Base-by-base conservation (phyloP, 2,888 invertebrate species). In the Ochropleura plecta region DNA sequence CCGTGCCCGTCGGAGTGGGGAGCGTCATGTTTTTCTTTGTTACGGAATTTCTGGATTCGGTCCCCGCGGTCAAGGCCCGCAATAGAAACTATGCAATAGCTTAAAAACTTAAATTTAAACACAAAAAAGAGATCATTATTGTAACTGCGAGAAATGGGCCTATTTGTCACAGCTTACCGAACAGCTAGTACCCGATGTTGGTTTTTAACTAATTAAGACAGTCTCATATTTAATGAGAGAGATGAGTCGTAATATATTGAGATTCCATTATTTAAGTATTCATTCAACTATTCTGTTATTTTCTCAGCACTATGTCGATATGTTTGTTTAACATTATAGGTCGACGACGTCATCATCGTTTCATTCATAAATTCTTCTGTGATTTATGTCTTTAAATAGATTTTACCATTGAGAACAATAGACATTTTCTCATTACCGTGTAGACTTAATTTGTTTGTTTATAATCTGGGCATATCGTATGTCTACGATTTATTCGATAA, bases 361-460 rank as follows among this genome's bases (percentile, higher is more conserved):
- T 59, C 40, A 46, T 57, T 74, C 30, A 51, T 6, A 40, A 65
- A 14, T 59, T 68, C n/a, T 48, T 62, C 30, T 62, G 62, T 53
- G n/a, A n/a, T 3, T 48, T 30, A 67, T 5, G 20, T 51, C 46
- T n/a, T 44, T 57, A 42, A 49, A 18, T 3, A 3, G 20, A 3
- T 44, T 48, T 70, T n/a, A 9, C 49, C 40, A 46, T 51, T 63
- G n/a, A 18, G 14, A 20, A 16, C 4, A 55, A 44, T 4, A 18
- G 3, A 20, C 5, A 20, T 48, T 62, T 16, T 30, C n/a, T 49
- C 55, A 57, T 76, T 44, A 57, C 0, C 3, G 40, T 49, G 60
- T 44, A 18, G 14, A 57, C 51, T 70, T 12, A 49, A 66, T 49
- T 72, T 78, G 57, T 71, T 78, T 71, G 51, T 59, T 78, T 64